Conservation (phyloP, 2,113 vertebrate genomes). For the Dolichallabes microphthalmus region DNA sequence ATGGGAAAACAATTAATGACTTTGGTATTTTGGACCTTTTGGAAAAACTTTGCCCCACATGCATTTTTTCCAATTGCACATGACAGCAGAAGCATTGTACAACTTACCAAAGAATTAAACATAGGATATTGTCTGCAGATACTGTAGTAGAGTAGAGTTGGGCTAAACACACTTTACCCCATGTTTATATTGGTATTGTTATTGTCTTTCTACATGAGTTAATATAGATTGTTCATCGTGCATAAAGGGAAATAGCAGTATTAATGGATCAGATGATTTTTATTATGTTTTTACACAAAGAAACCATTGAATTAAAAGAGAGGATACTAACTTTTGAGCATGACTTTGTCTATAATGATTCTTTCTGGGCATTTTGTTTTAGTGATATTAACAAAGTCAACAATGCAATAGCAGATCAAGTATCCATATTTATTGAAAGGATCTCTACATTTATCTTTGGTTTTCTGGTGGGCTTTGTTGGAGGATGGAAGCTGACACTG, state of each 20-base stretch:
- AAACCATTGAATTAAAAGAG: too few species aligned
- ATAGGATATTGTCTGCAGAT: not conserved
- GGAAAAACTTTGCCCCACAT: not conserved
- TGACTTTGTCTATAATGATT: not conserved
- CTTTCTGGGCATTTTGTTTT: not conserved
- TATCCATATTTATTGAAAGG: slow-evolving; percentile 73
- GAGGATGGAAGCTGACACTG: slow-evolving; percentile 77
- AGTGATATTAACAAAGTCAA: slow-evolving; percentile 79
- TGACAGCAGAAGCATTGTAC: not conserved
- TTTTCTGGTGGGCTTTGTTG: slow-evolving; percentile 75
- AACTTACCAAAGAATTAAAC: not conserved
- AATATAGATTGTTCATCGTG: not conserved
- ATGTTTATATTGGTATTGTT: not conserved
- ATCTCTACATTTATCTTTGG: slow-evolving; percentile 73
- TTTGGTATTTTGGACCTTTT: not conserved
- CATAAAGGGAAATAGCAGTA: not conserved
- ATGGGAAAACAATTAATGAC: not conserved
- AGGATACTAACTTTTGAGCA: too few species aligned
- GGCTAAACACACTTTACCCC: not conserved
- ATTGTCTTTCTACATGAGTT: not conserved
- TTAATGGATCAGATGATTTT: too few species aligned
- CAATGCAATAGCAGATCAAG: slow-evolving; percentile 74
- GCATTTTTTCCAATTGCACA: not conserved
- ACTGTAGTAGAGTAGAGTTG: too few species aligned
- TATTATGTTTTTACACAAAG: too few species aligned